phyloP scores from a whole-genome alignment of 1,140 invertebrate genomes.

The Calephelis virginiensis region DNA sequence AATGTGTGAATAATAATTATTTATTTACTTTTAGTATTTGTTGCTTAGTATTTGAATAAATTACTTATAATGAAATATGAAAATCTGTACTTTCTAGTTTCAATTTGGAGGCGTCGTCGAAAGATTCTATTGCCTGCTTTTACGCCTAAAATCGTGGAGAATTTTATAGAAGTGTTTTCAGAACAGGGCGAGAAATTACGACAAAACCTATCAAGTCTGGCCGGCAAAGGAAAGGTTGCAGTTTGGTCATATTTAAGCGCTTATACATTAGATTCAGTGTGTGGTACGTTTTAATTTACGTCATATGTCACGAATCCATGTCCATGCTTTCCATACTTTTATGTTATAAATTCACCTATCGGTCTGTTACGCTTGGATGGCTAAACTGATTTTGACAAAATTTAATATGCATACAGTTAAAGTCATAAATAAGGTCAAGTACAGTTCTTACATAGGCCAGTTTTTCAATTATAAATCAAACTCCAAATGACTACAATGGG shows the following conservation, averaged over 20 bases:
- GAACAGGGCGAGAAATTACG: constrained; percentile 82
- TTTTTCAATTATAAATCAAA: too few relatives aligned
- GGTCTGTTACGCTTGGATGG: background rate
- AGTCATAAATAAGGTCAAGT: too few relatives aligned
- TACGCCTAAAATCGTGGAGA: constrained; percentile 91
- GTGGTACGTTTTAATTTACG: background rate
- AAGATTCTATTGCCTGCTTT: constrained; percentile 92
- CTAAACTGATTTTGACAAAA: background rate
- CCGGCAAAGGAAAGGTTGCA: constrained; percentile 33
- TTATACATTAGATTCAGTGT: constrained; percentile 51
- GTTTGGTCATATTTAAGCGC: constrained; percentile 49
- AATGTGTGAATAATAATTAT: too few relatives aligned
- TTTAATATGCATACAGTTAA: too few relatives aligned
- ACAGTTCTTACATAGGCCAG: too few relatives aligned
- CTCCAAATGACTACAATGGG: too few relatives aligned
- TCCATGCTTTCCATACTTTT: too few relatives aligned
- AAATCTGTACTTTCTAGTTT: constrained; percentile 46
- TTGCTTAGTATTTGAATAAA: too few relatives aligned
- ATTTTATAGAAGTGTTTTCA: constrained; percentile 86
- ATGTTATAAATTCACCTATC: background rate
- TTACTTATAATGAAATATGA: background rate
- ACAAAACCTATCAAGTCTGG: constrained; percentile 29
- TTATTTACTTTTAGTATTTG: too few relatives aligned
- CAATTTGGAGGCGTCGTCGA: constrained; percentile 88
- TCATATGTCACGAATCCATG: too few relatives aligned